Evolutionary conservation across 2,888 invertebrate species (phyloP).

Genomic region (Rhingia campestris): DNA sequence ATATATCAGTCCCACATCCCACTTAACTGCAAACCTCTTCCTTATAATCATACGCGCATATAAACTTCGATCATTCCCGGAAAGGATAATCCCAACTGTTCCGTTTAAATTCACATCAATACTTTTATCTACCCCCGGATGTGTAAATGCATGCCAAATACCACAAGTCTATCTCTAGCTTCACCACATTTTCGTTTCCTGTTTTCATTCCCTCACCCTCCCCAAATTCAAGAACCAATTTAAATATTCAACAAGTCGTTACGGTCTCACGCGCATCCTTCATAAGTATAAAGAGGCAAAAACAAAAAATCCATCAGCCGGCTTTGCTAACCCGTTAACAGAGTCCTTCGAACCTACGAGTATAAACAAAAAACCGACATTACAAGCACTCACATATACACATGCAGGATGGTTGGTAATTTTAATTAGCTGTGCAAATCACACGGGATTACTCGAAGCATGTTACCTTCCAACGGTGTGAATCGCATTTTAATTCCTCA

Average conservation of each 20-base stretch:
- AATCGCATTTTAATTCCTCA: conserved; percentile 10
- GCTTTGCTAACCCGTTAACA: not conserved
- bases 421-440: conserved; percentile 69
- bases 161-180: too few species aligned
- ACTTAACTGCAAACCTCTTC: too few species aligned
- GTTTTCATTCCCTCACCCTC: too few species aligned
- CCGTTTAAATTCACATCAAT: too few species aligned
- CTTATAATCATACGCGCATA: too few species aligned
- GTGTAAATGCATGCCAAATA: too few species aligned
- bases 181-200: not conserved
- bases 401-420: conserved; percentile 12
- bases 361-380: not conserved
- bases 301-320: not conserved
- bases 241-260: conserved; percentile 70
- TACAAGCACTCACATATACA: too few species aligned
- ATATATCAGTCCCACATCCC: too few species aligned
- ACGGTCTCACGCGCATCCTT: conserved; percentile 34
- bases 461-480: conserved; percentile 21
- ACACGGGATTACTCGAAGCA: conserved; percentile 22
- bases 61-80: too few species aligned
- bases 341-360: not conserved
- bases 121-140: too few species aligned
- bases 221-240: conserved; percentile 18
- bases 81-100: too few species aligned
- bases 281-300: conserved; percentile 19